A percentile compares a stretch with the other conserved stretches of the same genome.
phyloP scores from a whole-genome alignment of 2,797 vertebrate species.

The Phoebastria nigripes region DNA sequence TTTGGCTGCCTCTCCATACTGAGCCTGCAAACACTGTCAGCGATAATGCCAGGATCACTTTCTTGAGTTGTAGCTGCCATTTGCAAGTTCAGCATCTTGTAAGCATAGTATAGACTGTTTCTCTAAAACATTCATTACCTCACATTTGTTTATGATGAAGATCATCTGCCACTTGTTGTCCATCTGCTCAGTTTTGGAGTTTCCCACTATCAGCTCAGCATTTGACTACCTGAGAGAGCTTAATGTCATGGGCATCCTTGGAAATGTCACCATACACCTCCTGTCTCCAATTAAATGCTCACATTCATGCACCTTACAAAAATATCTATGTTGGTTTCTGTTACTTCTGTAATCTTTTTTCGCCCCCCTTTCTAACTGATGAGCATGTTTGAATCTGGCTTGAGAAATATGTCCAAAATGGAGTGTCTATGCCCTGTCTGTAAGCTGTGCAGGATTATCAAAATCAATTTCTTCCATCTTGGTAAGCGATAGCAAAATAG shows the following conservation, averaged over 20 bases:
- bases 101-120: neutral
- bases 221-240: neutral
- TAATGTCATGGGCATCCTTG: neutral
- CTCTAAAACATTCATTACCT: neutral
- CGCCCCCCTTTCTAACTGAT: neutral
- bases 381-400: neutral
- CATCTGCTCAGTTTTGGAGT: neutral
- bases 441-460: neutral
- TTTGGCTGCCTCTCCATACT: neutral
- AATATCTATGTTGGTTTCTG: neutral
- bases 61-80: neutral
- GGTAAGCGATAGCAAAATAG: neutral
- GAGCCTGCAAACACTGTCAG: neutral
- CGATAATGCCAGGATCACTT: neutral
- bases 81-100: neutral
- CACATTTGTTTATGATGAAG: neutral
- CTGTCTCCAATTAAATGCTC: neutral
- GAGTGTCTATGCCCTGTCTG: rapidly evolving
- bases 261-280: neutral
- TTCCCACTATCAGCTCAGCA: neutral
- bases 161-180: neutral
- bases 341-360: neutral
- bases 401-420: neutral
- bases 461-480: neutral
- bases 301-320: neutral